Evolutionary conservation across 2,113 vertebrate genomes (phyloP), one percentile per base, ranked within the genome.

Genomic region (Laterallus jamaicensis): DNA sequence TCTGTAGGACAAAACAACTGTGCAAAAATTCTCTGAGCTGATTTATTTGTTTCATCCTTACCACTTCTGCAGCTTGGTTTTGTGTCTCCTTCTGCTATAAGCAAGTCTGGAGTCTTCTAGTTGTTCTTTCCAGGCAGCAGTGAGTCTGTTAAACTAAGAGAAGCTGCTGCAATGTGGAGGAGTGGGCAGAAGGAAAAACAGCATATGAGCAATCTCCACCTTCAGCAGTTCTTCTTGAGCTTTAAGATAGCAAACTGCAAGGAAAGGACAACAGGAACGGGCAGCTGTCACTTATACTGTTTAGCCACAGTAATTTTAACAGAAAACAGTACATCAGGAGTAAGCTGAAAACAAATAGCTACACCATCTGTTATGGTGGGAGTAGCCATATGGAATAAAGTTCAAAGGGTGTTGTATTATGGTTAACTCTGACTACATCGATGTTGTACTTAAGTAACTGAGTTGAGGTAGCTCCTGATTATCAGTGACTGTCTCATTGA

Each of bases 301-400:
- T 90, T 59, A 93, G 88, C 86, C 83, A 81, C 92, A 83, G 83
- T 42, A 59, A 64, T 74, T 90, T 55, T 42, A 63, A 74, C 82
- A 83, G 92, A 81, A 94, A 94, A 81, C 94, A 92, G 91, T 56
- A 28, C 62, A 82, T 63, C 20, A 29, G 80, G 91, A 94, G 86
- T 49, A 89, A 94, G 81, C 73, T 68, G 80, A 50, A 93, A 96
- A 93, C 88, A 88, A 91, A 32, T 44, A 81, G 77, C 54, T 93
- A 10, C 20, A 9, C 96, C 95, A 95, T 95, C 96, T 95, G 96
- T 78, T 91, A 15, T 78, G 79, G 95, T 97, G 93, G 92, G 95
- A 95, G 95, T 68, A 92, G 66, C 95, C 96, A 95, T 95, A 95
- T 95, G 95, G 95, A 95, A 82, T 7, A 25, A 15, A 56, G 96